phyloP scores from a whole-genome alignment of 2,113 vertebrate species.

The Platanista minor region DNA sequence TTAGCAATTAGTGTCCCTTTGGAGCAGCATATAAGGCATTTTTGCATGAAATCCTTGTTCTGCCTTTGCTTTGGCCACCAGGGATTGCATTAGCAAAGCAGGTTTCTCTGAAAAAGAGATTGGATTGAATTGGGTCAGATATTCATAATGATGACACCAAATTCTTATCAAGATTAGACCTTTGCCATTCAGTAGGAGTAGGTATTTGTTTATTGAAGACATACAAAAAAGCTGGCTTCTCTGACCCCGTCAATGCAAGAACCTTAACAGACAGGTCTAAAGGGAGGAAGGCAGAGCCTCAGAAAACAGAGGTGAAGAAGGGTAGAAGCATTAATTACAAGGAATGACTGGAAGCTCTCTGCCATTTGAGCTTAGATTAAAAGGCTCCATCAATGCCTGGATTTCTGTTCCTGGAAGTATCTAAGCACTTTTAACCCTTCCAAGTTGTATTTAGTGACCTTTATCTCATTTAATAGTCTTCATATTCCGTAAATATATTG shows the following conservation, averaged over 20 bases:
- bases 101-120: not conserved
- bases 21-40: not conserved
- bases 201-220: not conserved
- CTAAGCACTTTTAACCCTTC: not conserved
- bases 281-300: not conserved
- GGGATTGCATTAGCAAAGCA: not conserved
- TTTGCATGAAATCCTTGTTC: not conserved
- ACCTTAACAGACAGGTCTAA: not conserved
- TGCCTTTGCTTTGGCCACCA: not conserved
- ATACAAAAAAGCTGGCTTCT: not conserved
- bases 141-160: not conserved
- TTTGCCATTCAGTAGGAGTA: not conserved
- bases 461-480: not conserved
- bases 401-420: not conserved
- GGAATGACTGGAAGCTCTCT: not conserved
- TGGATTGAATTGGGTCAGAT: not conserved
- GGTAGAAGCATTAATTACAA: not conserved
- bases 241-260: not conserved
- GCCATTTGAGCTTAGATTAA: not conserved
- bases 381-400: not conserved
- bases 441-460: not conserved
- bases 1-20: not conserved
- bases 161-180: not conserved
- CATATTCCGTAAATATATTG: not conserved
- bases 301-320: not conserved